These are phyloP conservation scores for Goniozus legneri DNA, from an alignment of 1,140 invertebrate genomes.

Conservation along the genomic window DNA sequence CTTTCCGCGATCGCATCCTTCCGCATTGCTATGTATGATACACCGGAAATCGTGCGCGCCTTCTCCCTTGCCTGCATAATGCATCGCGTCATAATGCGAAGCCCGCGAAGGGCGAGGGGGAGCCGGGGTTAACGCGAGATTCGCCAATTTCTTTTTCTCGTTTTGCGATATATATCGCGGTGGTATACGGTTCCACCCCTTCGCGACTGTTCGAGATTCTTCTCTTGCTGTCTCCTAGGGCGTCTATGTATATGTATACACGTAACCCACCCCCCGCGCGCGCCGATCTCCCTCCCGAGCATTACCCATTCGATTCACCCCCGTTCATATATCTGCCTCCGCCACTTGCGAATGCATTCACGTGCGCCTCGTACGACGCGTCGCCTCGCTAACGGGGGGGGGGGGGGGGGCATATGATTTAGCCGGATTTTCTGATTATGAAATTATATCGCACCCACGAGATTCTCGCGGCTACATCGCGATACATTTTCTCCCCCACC, in stretches of 20 bases:
- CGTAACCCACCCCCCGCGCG: too few relatives aligned
- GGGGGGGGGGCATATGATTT: not conserved
- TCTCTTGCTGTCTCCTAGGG: not conserved
- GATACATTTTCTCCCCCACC: too few relatives aligned
- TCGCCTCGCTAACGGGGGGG: too few relatives aligned
- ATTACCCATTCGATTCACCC: not conserved
- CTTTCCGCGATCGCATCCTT: conserved; percentile 24
- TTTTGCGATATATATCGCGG: conserved; percentile 30
- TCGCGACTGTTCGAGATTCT: not conserved
- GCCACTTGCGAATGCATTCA: conserved; percentile 18
- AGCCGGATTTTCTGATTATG: conserved; percentile 26
- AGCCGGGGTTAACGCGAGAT: conserved; percentile 16
- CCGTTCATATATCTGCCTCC: conserved; percentile 13
- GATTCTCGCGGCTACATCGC: too few relatives aligned
- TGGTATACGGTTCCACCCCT: conserved; percentile 9
- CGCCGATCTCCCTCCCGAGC: not conserved
- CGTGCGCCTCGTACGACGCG: too few relatives aligned
- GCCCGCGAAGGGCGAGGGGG: not conserved
- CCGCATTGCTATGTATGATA: conserved; percentile 31
- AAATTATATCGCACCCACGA: conserved; percentile 28
- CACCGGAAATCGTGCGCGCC: conserved; percentile 21
- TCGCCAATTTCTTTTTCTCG: conserved; percentile 28
- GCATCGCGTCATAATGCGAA: conserved; percentile 30
- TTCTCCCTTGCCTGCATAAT: conserved; percentile 25
- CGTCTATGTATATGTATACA: not conserved